phyloP scores from a whole-genome alignment of 1,140 invertebrate genomes.

The Cotesia typhae region DNA sequence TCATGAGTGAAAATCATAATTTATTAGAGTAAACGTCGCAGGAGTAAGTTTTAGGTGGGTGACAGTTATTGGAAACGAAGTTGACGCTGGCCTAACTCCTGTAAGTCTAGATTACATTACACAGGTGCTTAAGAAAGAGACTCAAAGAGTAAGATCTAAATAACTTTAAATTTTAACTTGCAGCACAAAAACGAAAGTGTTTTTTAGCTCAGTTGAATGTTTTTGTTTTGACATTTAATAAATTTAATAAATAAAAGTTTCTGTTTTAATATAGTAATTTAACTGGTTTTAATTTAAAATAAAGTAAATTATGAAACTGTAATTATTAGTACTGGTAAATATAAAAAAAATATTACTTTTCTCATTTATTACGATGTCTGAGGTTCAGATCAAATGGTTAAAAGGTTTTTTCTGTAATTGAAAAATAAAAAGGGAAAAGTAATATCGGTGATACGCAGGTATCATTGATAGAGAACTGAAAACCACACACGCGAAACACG shows the following conservation, averaged over 20 bases:
- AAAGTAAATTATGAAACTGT: too few relatives aligned
- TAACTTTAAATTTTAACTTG: conserved; percentile 12
- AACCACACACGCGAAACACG: conserved; percentile 15
- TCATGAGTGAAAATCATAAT: conserved; percentile 3
- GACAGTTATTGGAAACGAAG: conserved; percentile 13
- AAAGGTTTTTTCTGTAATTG: neutral
- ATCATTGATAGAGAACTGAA: conserved; percentile 23
- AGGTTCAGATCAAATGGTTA: neutral
- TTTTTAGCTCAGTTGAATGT: neutral
- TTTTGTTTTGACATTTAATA: neutral
- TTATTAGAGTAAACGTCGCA: conserved; percentile 4
- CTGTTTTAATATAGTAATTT: too few relatives aligned
- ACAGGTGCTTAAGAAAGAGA: neutral
- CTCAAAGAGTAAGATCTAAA: neutral
- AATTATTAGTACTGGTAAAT: too few relatives aligned
- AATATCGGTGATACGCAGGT: neutral
- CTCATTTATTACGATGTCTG: too few relatives aligned
- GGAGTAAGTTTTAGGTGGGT: neutral
- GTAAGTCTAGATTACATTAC: conserved; percentile 14
- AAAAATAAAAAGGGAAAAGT: conserved; percentile 2
- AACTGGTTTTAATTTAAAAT: too few relatives aligned
- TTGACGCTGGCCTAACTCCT: conserved; percentile 14
- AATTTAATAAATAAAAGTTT: too few relatives aligned
- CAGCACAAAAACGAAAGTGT: neutral
- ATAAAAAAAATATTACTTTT: too few relatives aligned